These are phyloP conservation scores for Brachyptera putata DNA, from an alignment of 2,888 invertebrate genomes.

Conservation along the genomic window DNA sequence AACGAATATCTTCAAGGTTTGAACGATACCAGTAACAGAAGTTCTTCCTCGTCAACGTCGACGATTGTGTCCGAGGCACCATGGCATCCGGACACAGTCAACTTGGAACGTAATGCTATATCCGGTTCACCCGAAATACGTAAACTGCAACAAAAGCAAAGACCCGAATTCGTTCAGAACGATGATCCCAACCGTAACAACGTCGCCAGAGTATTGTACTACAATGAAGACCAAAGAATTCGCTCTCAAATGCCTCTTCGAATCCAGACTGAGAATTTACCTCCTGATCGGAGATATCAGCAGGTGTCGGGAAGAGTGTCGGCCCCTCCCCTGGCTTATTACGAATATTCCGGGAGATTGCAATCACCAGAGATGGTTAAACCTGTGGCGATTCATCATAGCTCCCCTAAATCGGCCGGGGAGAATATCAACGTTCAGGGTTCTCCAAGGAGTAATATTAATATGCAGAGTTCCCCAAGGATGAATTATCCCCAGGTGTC, in stretches of 20 bases:
- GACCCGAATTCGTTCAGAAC: conserved; percentile 33
- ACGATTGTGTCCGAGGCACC: conserved; percentile 19
- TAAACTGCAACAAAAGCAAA: conserved; percentile 38
- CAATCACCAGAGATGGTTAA: neutral
- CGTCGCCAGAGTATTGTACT: neutral
- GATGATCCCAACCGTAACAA: neutral
- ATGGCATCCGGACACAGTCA: conserved; percentile 6
- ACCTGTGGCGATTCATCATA: neutral
- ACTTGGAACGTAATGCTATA: conserved; percentile 37
- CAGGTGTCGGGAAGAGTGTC: conserved; percentile 26
- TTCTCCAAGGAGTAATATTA: neutral
- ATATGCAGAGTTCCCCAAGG: neutral
- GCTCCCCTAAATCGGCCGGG: neutral
- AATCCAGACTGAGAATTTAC: conserved; percentile 1
- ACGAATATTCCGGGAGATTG: conserved; percentile 12
- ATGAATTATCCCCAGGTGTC: neutral
- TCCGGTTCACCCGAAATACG: conserved; percentile 39
- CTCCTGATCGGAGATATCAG: neutral
- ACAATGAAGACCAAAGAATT: neutral
- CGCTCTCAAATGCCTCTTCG: conserved; percentile 5
- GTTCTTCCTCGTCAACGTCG: conserved; percentile 23
- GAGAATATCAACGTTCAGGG: neutral
- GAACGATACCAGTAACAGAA: conserved; percentile 14
- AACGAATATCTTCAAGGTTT: conserved; percentile 6
- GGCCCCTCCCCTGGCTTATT: conserved; percentile 25